Evolutionary conservation across 2,113 vertebrate genomes (phyloP), one percentile per base, ranked within the genome.

Genomic region (Proterorhinus semilunaris): DNA sequence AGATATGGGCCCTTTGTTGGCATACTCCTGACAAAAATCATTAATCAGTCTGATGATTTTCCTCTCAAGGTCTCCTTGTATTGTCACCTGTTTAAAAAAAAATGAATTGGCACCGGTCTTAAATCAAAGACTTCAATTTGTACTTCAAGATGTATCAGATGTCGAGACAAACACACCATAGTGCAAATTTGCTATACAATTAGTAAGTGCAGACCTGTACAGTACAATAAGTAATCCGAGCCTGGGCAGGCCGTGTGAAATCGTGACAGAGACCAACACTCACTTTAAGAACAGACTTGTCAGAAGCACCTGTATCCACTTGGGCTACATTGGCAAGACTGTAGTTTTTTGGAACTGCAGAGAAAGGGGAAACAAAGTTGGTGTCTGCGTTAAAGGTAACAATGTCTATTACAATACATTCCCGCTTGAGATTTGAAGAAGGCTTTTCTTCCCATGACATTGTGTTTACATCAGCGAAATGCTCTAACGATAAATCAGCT

Each of bases 201-300:
- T 21, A 36, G 27, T 36, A 36, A 36, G 27, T 36, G 27, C 27
- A 36, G 27, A 36, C 27, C 4, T 36, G 27, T 36, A 3, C 27
- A 2, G 27, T 36, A 36, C 27, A 36, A 5, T 36, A 3, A 36
- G 27, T 36, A 36, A 36, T 3, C 27, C 27, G 27, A 36, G 2
- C 27, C 27, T 36, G 27, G 27, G 27, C 27, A 36, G 27, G 27
- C 27, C 27, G 2, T 10, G 21, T 57, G 11, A 53, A 6, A 7
- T 21, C 2, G 21, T 21, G 21, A 21, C 21, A 21, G 21, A 21
- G 21, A 21, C 21, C 17, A 4, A 7, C 6, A 53, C 83, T 93
- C 54, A 92, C 96, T 90, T 98, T 99, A 59, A 98, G 95, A 83
- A 98, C 83, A 21, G 96, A 96, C 84, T 95, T 97, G 91, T 99